These are phyloP conservation scores for Sebastes vulpes DNA, from an alignment of 2,797 vertebrate genomes.

Conservation along the genomic window DNA sequence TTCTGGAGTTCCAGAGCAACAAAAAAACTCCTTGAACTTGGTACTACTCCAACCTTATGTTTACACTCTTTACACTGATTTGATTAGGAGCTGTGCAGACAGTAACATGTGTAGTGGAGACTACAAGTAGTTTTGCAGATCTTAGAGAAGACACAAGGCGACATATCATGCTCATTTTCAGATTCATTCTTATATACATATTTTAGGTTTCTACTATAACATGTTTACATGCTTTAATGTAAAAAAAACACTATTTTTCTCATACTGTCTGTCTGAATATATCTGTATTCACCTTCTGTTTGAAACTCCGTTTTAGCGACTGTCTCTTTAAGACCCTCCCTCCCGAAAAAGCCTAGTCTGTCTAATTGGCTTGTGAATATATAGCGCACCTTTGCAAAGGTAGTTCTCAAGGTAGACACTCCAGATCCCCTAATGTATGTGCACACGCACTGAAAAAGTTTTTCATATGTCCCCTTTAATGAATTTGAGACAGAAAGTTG, in stretches of 20 bases:
- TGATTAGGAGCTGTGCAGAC: not conserved
- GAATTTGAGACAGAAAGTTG: not conserved
- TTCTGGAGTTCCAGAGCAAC: not conserved
- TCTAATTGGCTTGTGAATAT: not conserved
- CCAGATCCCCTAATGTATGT: accelerated
- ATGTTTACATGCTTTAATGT: not conserved
- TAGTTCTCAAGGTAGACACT: not conserved
- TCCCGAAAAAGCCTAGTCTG: accelerated
- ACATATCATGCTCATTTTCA: not conserved
- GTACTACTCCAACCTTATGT: constrained; percentile 6
- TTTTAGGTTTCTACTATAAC: not conserved
- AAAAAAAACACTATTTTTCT: not conserved
- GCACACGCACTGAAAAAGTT: accelerated
- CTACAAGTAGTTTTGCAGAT: not conserved
- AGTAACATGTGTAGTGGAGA: not conserved
- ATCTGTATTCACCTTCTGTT: not conserved
- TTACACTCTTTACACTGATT: constrained; percentile 15
- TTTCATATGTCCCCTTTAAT: accelerated
- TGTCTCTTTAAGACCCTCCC: not conserved
- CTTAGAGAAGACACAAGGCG: accelerated
- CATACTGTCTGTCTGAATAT: not conserved
- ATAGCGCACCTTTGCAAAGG: not conserved
- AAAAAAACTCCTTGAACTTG: not conserved
- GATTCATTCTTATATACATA: not conserved
- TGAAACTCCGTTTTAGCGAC: not conserved